These are phyloP conservation scores for Chiropotes sagulatus DNA, from an alignment of 2,797 vertebrate genomes.

Conservation along the genomic window DNA sequence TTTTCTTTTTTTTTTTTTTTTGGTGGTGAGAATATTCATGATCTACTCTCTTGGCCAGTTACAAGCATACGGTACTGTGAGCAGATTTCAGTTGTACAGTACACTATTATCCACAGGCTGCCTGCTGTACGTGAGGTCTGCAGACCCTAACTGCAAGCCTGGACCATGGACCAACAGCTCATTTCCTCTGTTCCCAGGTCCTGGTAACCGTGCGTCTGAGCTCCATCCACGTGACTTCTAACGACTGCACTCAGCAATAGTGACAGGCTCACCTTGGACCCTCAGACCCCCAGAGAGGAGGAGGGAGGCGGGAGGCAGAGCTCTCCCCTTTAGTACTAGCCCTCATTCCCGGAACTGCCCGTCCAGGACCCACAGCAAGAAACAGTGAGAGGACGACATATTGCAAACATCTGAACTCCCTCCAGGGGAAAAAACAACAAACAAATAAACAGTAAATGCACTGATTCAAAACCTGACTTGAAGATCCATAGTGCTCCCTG, in stretches of 20 bases:
- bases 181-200: not conserved
- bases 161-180: not conserved
- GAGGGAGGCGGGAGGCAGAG: not conserved
- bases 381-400: not conserved
- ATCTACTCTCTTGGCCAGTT: not conserved
- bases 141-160: not conserved
- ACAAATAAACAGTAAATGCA: not conserved
- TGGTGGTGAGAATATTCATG: not conserved
- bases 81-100: not conserved
- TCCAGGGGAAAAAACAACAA: not conserved
- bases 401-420: not conserved
- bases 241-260: not conserved
- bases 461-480: not conserved
- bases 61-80: not conserved
- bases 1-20: not conserved
- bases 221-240: not conserved
- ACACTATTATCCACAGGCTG: not conserved
- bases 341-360: not conserved
- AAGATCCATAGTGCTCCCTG: rapidly evolving
- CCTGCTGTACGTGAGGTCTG: not conserved
- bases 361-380: not conserved
- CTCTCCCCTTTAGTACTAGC: not conserved
- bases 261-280: not conserved
- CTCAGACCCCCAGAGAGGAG: not conserved
- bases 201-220: not conserved